Evolutionary conservation across 2,113 vertebrate species (phyloP).

Genomic region (Perccottus glenii): DNA sequence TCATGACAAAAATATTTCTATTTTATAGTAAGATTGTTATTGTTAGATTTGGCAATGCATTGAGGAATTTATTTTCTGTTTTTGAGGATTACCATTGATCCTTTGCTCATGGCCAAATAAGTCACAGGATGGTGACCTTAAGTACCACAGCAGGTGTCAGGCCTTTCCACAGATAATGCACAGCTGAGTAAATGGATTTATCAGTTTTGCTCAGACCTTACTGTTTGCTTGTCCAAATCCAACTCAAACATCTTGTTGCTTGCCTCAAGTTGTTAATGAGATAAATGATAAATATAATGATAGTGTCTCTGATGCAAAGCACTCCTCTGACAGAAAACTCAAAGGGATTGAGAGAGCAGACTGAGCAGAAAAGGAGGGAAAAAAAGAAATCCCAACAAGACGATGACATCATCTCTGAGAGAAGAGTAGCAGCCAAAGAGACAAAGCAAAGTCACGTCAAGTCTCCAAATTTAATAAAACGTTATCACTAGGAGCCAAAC

Average conservation of each 20-base stretch:
- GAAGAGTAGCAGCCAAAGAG: conserved; percentile 32
- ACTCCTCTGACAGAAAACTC: conserved; percentile 45
- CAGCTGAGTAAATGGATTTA: conserved; percentile 31
- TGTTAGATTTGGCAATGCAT: no score
- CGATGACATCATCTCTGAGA: conserved; percentile 64
- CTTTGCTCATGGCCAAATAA: not conserved
- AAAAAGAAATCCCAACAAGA: conserved; percentile 57
- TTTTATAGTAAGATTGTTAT: not conserved
- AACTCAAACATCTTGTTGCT: conserved; percentile 22
- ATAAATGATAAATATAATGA: no score
- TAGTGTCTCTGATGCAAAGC: not conserved
- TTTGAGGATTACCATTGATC: no score
- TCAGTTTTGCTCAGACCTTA: conserved; percentile 53
- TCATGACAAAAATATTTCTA: no score
- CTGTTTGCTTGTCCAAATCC: conserved; percentile 60
- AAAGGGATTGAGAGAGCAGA: conserved; percentile 27
- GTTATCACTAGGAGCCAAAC: conserved; percentile 25
- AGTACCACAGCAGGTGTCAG: conserved; percentile 39
- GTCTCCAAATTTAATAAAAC: conserved; percentile 50
- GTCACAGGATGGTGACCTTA: conserved; percentile 11
- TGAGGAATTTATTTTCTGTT: no score
- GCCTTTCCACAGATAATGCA: conserved; percentile 52
- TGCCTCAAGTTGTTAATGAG: conserved; percentile 15
- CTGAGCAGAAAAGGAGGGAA: conserved; percentile 7
- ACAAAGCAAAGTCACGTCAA: conserved; percentile 37